Percentiles rank a stretch among this genome's conserved stretches.
phyloP scores from a whole-genome alignment of 2,797 vertebrate species.

The Poecilia gillii region DNA sequence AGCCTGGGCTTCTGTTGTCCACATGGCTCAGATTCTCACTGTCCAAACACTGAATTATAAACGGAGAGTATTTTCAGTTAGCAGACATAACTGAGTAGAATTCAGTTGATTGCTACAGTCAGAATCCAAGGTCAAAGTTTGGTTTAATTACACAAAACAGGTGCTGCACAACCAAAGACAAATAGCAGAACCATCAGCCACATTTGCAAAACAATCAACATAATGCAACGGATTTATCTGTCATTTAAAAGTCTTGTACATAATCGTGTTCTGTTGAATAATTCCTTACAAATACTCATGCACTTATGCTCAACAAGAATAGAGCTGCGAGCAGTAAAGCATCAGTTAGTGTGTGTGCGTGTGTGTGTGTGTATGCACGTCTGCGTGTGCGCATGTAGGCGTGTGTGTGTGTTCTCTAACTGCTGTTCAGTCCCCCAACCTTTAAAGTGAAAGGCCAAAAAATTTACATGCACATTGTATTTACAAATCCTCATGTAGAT shows the following conservation, averaged over 20 bases:
- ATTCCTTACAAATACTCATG: slow-evolving; percentile 79
- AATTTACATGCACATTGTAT: slow-evolving; percentile 58
- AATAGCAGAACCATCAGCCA: slow-evolving; percentile 77
- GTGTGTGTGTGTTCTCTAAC: slow-evolving; percentile 43
- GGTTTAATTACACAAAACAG: slow-evolving; percentile 81
- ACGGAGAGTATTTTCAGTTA: slow-evolving; percentile 36
- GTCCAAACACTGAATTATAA: slow-evolving; percentile 32
- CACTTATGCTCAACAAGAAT: slow-evolving; percentile 71
- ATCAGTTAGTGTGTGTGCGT: slow-evolving; percentile 40
- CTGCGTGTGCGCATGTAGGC: slow-evolving; percentile 28
- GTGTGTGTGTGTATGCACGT: background rate
- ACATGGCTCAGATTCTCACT: slow-evolving; percentile 14
- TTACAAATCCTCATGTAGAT: slow-evolving; percentile 55
- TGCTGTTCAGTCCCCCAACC: slow-evolving; percentile 64
- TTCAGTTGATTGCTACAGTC: slow-evolving; percentile 70
- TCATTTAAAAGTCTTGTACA: slow-evolving; percentile 79
- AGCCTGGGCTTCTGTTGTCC: background rate
- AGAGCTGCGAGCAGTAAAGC: slow-evolving; percentile 56
- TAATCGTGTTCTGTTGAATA: slow-evolving; percentile 82
- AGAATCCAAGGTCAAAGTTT: slow-evolving; percentile 78
- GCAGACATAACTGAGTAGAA: slow-evolving; percentile 65
- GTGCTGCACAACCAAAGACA: slow-evolving; percentile 76
- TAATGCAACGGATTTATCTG: slow-evolving; percentile 77
- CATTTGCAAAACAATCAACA: slow-evolving; percentile 83
- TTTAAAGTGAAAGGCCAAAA: slow-evolving; percentile 55